Conservation (phyloP, 2,113 vertebrate species). For the Dicentrarchus labrax region DNA sequence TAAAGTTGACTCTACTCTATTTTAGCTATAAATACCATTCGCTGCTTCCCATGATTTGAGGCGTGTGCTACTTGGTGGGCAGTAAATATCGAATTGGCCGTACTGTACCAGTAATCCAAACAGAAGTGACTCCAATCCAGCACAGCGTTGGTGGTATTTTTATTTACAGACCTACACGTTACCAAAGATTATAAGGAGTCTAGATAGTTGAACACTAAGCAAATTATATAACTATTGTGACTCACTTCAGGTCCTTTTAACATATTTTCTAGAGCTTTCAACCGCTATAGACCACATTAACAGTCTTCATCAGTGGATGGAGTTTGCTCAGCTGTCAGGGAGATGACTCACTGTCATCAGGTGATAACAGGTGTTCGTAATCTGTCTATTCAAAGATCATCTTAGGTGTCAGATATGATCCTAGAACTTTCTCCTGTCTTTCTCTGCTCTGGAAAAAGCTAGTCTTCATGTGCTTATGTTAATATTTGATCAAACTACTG, state of each 20-base stretch:
- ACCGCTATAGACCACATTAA: background rate
- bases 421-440: background rate
- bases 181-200: background rate
- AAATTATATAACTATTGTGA: background rate
- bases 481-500: background rate
- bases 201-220: background rate
- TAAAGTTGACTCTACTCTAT: background rate
- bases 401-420: background rate
- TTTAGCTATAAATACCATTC: background rate
- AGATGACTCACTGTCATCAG: conserved; percentile 15
- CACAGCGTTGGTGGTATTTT: background rate
- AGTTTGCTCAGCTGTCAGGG: conserved; percentile 30
- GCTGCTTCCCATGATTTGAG: too few relatives aligned
- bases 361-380: conserved; percentile 17
- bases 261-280: background rate
- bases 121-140: background rate
- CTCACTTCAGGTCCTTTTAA: background rate
- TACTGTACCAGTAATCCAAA: background rate
- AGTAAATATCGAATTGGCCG: background rate
- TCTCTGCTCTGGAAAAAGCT: background rate
- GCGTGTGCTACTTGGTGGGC: background rate
- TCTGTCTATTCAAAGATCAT: background rate
- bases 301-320: background rate
- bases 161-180: background rate
- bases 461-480: background rate